phyloP scores from a whole-genome alignment of 2,113 vertebrate species.

The Origma solitaria region DNA sequence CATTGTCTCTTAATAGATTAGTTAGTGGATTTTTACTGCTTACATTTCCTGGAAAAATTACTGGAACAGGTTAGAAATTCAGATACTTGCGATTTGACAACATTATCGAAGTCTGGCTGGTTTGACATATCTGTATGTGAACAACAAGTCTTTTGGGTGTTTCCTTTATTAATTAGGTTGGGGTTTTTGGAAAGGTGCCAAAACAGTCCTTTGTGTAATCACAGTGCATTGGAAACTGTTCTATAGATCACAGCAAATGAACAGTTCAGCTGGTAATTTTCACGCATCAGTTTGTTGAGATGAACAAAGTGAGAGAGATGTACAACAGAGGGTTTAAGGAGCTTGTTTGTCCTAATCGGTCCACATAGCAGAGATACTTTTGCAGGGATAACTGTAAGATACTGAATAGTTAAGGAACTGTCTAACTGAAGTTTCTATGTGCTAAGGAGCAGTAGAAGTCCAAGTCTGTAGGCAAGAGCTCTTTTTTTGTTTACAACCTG shows the following conservation, averaged over 20 bases:
- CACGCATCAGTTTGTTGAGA: not conserved
- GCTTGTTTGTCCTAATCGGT: not conserved
- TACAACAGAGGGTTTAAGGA: not conserved
- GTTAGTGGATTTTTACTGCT: not conserved
- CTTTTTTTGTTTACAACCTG: not conserved
- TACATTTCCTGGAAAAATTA: not conserved
- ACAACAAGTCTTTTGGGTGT: not conserved
- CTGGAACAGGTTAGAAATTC: not conserved
- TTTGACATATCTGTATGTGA: not conserved
- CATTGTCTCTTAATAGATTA: not conserved
- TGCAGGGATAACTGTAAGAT: not conserved
- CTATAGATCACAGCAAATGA: not conserved
- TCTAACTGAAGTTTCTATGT: not conserved
- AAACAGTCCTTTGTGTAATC: not conserved
- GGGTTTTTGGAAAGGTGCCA: not conserved
- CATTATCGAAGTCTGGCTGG: not conserved
- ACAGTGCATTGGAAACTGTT: not conserved
- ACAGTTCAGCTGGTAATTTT: not conserved
- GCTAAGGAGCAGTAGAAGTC: not conserved
- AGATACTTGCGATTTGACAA: not conserved
- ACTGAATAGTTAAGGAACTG: not conserved
- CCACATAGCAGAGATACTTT: not conserved
- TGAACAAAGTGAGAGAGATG: not conserved
- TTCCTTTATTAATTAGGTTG: not conserved
- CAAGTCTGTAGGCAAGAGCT: not conserved